These are phyloP conservation scores for Chromis chromis DNA, from an alignment of 2,797 vertebrate genomes.

Conservation along the genomic window DNA sequence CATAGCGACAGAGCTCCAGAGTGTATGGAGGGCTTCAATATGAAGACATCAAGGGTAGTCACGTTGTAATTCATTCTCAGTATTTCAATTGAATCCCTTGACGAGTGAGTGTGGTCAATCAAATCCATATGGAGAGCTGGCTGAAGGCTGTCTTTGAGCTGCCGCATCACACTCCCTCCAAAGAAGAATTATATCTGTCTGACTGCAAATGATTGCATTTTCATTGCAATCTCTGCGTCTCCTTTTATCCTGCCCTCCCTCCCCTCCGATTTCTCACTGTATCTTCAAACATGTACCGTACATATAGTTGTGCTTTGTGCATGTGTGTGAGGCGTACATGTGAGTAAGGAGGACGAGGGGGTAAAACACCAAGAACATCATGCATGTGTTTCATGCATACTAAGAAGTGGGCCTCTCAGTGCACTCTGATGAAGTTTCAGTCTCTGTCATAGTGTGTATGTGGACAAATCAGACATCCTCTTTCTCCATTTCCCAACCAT, in stretches of 20 bases:
- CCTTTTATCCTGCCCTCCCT: constrained; percentile 70
- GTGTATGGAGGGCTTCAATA: constrained; percentile 52
- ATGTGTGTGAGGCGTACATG: constrained; percentile 20
- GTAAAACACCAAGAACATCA: constrained; percentile 47
- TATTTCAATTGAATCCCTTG: constrained; percentile 72
- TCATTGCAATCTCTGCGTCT: constrained; percentile 73
- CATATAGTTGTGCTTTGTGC: constrained; percentile 51
- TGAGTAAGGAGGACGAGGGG: constrained; percentile 27
- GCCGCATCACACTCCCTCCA: constrained; percentile 56
- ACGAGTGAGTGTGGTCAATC: constrained; percentile 77
- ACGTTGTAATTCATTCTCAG: constrained; percentile 68
- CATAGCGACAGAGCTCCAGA: constrained; percentile 9
- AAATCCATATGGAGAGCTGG: constrained; percentile 72
- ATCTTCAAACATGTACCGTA: constrained; percentile 71
- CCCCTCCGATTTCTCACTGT: constrained; percentile 56
- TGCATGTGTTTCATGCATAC: constrained; percentile 58
- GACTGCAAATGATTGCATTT: constrained; percentile 82
- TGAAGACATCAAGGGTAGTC: constrained; percentile 71
- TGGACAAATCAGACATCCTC: constrained; percentile 69
- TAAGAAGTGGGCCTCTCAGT: constrained; percentile 48
- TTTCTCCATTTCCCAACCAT: constrained; percentile 41
- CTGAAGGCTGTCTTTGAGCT: constrained; percentile 71
- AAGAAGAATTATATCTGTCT: constrained; percentile 75
- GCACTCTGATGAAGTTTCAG: constrained; percentile 74
- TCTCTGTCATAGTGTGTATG: constrained; percentile 65